These are phyloP conservation scores for Caenorhabditis brenneri DNA, from an alignment of 1,140 invertebrate genomes.

Conservation along the genomic window DNA sequence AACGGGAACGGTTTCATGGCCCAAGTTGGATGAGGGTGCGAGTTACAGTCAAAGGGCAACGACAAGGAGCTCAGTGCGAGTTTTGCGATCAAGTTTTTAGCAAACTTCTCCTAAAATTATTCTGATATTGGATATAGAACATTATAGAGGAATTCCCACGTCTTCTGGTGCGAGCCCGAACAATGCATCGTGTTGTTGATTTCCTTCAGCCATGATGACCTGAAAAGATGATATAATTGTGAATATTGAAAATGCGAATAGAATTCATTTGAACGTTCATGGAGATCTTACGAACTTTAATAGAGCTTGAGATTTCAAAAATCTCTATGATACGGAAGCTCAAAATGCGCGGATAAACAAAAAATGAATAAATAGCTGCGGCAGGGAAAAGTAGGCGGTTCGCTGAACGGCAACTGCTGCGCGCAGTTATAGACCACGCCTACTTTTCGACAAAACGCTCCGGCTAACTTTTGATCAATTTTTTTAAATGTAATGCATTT, in stretches of 20 bases:
- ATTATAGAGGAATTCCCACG: background rate
- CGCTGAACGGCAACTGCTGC: background rate
- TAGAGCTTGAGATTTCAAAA: no score
- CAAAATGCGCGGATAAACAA: slow-evolving; percentile 5
- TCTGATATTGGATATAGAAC: background rate
- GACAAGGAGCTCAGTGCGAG: slow-evolving; percentile 49
- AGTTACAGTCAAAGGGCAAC: slow-evolving; percentile 59
- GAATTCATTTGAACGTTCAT: no score
- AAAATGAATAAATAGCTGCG: background rate
- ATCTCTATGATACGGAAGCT: no score
- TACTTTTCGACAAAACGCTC: no score
- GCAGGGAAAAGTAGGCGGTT: slow-evolving; percentile 38
- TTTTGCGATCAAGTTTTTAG: slow-evolving; percentile 56
- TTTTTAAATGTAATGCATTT: no score
- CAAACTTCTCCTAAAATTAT: slow-evolving; percentile 47
- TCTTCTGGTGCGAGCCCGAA: slow-evolving; percentile 39
- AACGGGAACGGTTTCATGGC: slow-evolving; percentile 68
- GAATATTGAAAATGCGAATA: no score
- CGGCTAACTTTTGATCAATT: no score
- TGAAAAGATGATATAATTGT: no score
- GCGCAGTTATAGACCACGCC: background rate
- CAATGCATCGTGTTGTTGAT: background rate
- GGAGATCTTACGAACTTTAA: no score
- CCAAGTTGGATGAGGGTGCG: slow-evolving; percentile 63
- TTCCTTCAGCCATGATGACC: slow-evolving; percentile 4